phyloP scores from a whole-genome alignment of 1,140 invertebrate genomes.

The Cyrtorhinus lividipennis region DNA sequence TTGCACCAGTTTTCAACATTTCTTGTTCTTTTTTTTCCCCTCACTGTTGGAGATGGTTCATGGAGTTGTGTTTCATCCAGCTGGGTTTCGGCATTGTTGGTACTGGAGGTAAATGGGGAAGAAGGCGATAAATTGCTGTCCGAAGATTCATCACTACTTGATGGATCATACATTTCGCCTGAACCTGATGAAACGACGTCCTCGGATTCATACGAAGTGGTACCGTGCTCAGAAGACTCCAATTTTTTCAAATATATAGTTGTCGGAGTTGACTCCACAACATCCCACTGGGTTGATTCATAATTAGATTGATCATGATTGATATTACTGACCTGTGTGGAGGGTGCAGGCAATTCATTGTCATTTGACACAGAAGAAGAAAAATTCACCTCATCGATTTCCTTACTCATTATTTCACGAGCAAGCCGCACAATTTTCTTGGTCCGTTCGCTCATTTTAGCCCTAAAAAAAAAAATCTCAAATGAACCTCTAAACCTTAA shows the following conservation, averaged over 20 bases:
- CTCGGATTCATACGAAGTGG: neutral
- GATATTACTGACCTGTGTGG: neutral
- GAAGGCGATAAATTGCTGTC: neutral
- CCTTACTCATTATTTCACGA: neutral
- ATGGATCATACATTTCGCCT: neutral
- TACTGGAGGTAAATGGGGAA: slow-evolving; percentile 5
- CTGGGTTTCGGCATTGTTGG: slow-evolving; percentile 8
- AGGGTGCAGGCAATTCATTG: slow-evolving; percentile 4
- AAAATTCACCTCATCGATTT: neutral
- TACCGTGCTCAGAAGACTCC: neutral
- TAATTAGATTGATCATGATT: neutral
- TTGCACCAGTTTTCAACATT: neutral
- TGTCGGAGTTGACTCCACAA: neutral
- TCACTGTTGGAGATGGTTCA: neutral
- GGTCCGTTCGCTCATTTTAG: neutral
- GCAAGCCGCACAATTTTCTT: neutral
- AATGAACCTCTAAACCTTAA: neutral
- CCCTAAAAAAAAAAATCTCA: neutral
- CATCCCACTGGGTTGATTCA: neutral
- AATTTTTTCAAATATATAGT: neutral
- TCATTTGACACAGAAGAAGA: slow-evolving; percentile 7
- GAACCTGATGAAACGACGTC: neutral
- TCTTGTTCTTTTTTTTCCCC: neutral
- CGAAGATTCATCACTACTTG: neutral
- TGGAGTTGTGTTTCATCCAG: slow-evolving; percentile 7